Conservation (phyloP, 2,797 vertebrate genomes). For the Helostoma temminkii region DNA sequence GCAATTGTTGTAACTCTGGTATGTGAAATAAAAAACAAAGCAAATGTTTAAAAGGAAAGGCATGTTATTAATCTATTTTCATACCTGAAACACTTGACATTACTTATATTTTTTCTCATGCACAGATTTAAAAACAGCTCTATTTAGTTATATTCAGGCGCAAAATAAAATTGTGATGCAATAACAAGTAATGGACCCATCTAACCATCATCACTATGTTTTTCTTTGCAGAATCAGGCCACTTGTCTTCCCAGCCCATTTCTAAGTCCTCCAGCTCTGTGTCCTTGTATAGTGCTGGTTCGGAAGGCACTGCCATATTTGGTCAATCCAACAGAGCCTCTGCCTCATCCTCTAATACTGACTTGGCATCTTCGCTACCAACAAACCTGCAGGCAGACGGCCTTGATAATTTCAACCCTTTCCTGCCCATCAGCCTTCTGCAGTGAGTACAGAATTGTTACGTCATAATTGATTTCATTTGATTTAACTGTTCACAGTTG, state of each 20-base stretch:
- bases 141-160: slow-evolving; percentile 8
- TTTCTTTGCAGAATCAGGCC: slow-evolving; percentile 70
- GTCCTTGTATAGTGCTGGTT: slow-evolving; percentile 86
- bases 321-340: slow-evolving; percentile 85
- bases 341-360: slow-evolving; percentile 85
- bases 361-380: slow-evolving; percentile 84
- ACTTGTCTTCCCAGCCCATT: slow-evolving; percentile 78
- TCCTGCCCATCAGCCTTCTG: slow-evolving; percentile 87
- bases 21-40: background rate
- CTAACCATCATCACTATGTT: slow-evolving; percentile 8
- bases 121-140: background rate
- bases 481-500: slow-evolving; percentile 6
- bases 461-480: background rate
- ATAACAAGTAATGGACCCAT: background rate
- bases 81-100: background rate
- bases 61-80: background rate
- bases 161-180: background rate
- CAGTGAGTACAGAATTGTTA: slow-evolving; percentile 82
- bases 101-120: background rate
- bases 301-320: slow-evolving; percentile 84
- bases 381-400: slow-evolving; percentile 81
- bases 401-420: slow-evolving; percentile 86
- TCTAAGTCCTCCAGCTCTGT: slow-evolving; percentile 88
- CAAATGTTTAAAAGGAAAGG: background rate
- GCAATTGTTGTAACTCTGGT: no score